Conservation (phyloP, 2,797 vertebrate genomes). For the Xyrichtys novacula region DNA sequence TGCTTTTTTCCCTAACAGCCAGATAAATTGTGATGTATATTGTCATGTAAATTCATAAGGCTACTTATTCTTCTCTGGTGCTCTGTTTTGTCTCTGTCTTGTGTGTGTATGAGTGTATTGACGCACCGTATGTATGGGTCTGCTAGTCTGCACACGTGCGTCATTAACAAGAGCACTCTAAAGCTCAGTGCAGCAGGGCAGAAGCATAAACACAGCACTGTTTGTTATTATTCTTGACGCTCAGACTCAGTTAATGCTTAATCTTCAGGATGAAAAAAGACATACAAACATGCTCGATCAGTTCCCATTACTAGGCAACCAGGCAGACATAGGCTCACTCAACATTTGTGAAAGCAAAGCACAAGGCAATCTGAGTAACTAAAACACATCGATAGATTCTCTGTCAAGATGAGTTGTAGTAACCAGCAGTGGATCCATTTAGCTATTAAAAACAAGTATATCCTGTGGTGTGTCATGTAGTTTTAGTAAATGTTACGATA, state of each 20-base stretch:
- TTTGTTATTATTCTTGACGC: conserved; percentile 41
- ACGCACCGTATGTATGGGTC: conserved; percentile 24
- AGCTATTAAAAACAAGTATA: background rate
- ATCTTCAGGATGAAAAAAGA: conserved; percentile 58
- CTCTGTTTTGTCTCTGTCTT: background rate
- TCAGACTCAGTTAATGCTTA: conserved; percentile 57
- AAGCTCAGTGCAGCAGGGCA: conserved; percentile 16
- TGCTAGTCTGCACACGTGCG: conserved; percentile 11
- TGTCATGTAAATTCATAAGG: background rate
- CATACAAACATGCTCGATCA: conserved; percentile 50
- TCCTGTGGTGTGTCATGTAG: background rate
- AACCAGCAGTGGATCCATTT: background rate
- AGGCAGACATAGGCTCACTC: conserved; percentile 38
- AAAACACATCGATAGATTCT: background rate
- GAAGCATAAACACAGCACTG: conserved; percentile 28
- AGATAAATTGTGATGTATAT: background rate
- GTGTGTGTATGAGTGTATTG: conserved; percentile 28
- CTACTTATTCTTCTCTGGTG: background rate
- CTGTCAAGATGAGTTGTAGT: background rate
- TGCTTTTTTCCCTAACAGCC: background rate
- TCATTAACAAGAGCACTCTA: conserved; percentile 3
- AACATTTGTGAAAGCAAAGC: conserved; percentile 34
- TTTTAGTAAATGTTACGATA: background rate
- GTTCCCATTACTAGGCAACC: conserved; percentile 74
- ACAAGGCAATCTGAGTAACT: conserved; percentile 41